phyloP scores from a whole-genome alignment of 2,797 vertebrate genomes.

The Neosilurus hyrtlii region DNA sequence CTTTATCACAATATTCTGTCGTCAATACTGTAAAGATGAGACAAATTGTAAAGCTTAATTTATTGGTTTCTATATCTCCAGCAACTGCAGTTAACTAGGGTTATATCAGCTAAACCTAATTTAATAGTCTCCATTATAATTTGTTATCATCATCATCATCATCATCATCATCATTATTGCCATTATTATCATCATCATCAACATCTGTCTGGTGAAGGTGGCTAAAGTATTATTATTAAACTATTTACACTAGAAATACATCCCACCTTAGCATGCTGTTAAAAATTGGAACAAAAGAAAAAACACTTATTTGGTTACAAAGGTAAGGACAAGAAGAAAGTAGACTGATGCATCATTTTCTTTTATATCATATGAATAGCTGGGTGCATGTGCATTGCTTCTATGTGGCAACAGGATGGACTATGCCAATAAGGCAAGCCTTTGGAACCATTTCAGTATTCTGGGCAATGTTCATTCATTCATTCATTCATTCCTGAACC shows the following conservation, averaged over 20 bases:
- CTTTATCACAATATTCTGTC: constrained; percentile 15
- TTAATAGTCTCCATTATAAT: neutral
- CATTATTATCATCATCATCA: neutral
- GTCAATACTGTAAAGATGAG: neutral
- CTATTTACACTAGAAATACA: neutral
- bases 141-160: neutral
- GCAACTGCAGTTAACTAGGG: neutral
- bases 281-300: neutral
- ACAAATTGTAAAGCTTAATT: constrained; percentile 18
- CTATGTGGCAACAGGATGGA: too few relatives aligned
- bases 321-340: too few relatives aligned
- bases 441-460: too few relatives aligned
- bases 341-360: too few relatives aligned
- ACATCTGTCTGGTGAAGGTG: neutral
- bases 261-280: neutral
- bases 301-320: neutral
- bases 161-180: neutral
- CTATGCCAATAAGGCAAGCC: too few relatives aligned
- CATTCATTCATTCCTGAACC: too few relatives aligned
- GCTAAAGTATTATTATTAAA: neutral
- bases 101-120: neutral
- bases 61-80: neutral
- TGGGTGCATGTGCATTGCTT: too few relatives aligned
- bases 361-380: too few relatives aligned
- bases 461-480: too few relatives aligned